Evolutionary conservation across 2,797 vertebrate genomes (phyloP).

Genomic region (Coilia nasus): DNA sequence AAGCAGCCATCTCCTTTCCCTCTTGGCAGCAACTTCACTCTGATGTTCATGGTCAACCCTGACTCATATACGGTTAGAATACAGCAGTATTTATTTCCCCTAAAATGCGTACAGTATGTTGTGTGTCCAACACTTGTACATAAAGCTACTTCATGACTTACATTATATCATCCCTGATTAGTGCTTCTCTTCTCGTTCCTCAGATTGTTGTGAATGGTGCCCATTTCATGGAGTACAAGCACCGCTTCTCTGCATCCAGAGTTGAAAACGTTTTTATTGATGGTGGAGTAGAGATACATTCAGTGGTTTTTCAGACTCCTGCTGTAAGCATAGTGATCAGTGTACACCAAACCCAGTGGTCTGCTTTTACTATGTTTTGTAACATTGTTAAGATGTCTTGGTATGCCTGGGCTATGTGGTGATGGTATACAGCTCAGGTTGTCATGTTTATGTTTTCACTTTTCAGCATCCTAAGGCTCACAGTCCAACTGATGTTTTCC

Average conservation of each 20-base stretch:
- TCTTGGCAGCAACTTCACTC: not conserved
- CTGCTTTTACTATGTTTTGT: too few relatives aligned
- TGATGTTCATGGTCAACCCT: not conserved
- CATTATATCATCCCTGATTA: not conserved
- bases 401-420: too few relatives aligned
- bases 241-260: slow-evolving; percentile 60
- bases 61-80: not conserved
- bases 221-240: slow-evolving; percentile 62
- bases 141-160: too few relatives aligned
- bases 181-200: not conserved
- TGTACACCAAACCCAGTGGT: too few relatives aligned
- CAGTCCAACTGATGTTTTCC: too few relatives aligned
- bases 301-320: slow-evolving; percentile 63
- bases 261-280: slow-evolving; percentile 59
- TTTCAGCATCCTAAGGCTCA: too few relatives aligned
- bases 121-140: too few relatives aligned
- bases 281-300: slow-evolving; percentile 52
- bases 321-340: slow-evolving; percentile 28
- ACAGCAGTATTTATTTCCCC: not conserved
- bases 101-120: not conserved
- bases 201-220: slow-evolving; percentile 67
- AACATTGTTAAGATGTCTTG: too few relatives aligned
- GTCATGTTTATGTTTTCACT: too few relatives aligned
- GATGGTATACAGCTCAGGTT: too few relatives aligned
- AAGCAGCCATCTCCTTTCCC: not conserved